Percentiles rank a stretch among this genome's conserved stretches.
phyloP scores from a whole-genome alignment of 2,888 invertebrate species.

The Gari tellinella region DNA sequence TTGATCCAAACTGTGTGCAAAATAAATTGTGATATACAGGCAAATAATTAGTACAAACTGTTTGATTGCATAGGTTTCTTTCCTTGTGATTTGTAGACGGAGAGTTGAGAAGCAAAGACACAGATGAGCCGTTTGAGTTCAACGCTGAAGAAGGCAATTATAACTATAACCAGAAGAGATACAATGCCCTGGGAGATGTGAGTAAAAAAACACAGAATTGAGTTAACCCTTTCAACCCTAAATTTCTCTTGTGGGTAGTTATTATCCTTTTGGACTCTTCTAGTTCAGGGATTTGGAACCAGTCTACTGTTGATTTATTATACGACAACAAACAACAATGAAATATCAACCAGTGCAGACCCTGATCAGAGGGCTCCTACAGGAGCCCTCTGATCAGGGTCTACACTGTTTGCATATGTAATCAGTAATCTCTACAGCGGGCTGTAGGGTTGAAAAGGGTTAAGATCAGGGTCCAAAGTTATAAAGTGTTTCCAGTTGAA shows the following conservation, averaged over 20 bases:
- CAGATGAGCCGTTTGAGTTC: slow-evolving; percentile 88
- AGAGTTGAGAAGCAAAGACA: slow-evolving; percentile 87
- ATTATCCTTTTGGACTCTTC: too few relatives aligned
- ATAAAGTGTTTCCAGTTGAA: too few relatives aligned
- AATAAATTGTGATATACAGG: not conserved
- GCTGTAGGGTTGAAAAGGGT: too few relatives aligned
- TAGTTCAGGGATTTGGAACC: too few relatives aligned
- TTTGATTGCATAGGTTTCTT: not conserved
- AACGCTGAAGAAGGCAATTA: slow-evolving; percentile 87
- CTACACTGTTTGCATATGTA: too few relatives aligned
- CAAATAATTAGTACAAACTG: not conserved
- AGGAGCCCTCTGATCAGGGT: not conserved
- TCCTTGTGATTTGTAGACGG: slow-evolving; percentile 86
- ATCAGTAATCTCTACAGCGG: too few relatives aligned
- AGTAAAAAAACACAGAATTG: slow-evolving; percentile 11
- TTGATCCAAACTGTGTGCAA: too few relatives aligned
- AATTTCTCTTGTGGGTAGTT: too few relatives aligned
- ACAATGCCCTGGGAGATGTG: slow-evolving; percentile 90
- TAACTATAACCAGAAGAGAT: slow-evolving; percentile 89
- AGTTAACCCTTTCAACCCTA: not conserved
- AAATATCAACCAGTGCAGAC: not conserved
- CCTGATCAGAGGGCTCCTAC: too few relatives aligned
- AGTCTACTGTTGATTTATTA: too few relatives aligned
- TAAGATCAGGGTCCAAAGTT: too few relatives aligned
- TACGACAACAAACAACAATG: too few relatives aligned